phyloP scores from a whole-genome alignment of 1,140 invertebrate genomes.

The Zaprionus gabonicus region DNA sequence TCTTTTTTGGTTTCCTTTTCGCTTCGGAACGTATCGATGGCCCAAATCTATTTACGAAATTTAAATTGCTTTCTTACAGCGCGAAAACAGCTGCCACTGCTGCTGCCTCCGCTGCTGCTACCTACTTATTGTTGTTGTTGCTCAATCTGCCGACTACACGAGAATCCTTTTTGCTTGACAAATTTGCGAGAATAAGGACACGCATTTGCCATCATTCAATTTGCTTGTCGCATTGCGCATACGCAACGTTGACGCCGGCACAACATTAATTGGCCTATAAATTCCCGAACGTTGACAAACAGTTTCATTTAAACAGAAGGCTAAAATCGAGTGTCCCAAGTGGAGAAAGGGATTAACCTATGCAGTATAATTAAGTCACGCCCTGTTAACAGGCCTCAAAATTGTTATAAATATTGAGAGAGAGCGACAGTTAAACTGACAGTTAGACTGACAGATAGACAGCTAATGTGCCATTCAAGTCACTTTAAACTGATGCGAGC shows the following conservation, averaged over 20 bases:
- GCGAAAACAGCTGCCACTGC: constrained; percentile 12
- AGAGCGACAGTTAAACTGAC: constrained; percentile 20
- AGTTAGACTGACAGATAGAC: constrained; percentile 11
- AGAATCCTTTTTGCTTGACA: constrained; percentile 64
- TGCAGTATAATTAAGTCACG: constrained; percentile 33
- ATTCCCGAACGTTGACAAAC: constrained; percentile 35
- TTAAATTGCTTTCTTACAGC: constrained; percentile 71
- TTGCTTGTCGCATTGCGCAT: constrained; percentile 52
- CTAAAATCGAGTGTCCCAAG: background rate
- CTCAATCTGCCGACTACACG: constrained; percentile 51
- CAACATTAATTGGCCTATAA: constrained; percentile 66
- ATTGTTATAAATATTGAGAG: constrained; percentile 3
- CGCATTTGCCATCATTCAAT: constrained; percentile 66
- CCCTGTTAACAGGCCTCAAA: constrained; percentile 33
- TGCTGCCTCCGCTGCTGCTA: background rate
- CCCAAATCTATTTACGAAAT: constrained; percentile 58
- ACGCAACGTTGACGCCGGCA: constrained; percentile 34
- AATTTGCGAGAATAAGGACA: constrained; percentile 50
- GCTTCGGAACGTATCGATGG: constrained; percentile 57
- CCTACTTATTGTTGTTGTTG: background rate
- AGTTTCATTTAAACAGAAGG: background rate
- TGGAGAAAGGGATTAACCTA: too few species aligned
- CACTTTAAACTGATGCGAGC: constrained; percentile 53
- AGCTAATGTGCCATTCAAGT: constrained; percentile 50
- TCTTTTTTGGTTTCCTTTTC: constrained; percentile 4